These are phyloP conservation scores for Drosophila differens DNA, from an alignment of 2,888 invertebrate species.

Conservation along the genomic window DNA sequence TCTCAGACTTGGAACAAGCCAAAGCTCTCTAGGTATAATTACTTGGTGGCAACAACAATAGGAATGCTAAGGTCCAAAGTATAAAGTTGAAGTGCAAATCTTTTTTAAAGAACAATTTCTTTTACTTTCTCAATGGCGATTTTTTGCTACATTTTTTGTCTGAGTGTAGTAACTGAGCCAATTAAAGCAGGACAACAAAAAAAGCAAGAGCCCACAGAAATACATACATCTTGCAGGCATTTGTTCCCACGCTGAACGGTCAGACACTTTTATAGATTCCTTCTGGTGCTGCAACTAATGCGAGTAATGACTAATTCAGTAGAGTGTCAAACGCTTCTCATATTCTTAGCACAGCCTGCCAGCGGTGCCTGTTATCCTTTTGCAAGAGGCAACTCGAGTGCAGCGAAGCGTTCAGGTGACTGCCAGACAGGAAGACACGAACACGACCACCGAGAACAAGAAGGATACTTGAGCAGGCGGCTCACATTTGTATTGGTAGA, in stretches of 20 bases:
- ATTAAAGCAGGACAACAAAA: neutral
- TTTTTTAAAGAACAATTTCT: neutral
- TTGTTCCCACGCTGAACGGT: conserved; percentile 22
- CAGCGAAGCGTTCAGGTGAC: conserved; percentile 62
- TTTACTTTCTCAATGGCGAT: neutral
- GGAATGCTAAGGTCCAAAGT: neutral
- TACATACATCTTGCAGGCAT: neutral
- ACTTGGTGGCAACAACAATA: neutral
- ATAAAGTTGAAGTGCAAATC: neutral
- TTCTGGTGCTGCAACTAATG: conserved; percentile 7
- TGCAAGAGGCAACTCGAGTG: conserved; percentile 7
- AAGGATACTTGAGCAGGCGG: neutral
- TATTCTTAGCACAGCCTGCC: conserved; percentile 11
- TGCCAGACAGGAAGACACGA: conserved; percentile 34
- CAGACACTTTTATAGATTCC: conserved; percentile 4
- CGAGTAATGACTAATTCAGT: conserved; percentile 48
- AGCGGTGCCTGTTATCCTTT: conserved; percentile 21
- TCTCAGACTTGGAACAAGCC: neutral
- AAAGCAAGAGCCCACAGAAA: neutral
- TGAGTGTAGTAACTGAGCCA: neutral
- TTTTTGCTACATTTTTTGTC: neutral
- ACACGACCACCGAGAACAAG: conserved; percentile 34
- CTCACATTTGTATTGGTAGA: conserved; percentile 17
- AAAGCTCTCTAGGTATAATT: too few species aligned
- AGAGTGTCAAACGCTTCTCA: neutral